Percentiles rank a stretch among this genome's conserved stretches.
These are phyloP conservation scores for Synanthedon tipuliformis DNA, from an alignment of 2,888 invertebrate genomes.

Conservation along the genomic window DNA sequence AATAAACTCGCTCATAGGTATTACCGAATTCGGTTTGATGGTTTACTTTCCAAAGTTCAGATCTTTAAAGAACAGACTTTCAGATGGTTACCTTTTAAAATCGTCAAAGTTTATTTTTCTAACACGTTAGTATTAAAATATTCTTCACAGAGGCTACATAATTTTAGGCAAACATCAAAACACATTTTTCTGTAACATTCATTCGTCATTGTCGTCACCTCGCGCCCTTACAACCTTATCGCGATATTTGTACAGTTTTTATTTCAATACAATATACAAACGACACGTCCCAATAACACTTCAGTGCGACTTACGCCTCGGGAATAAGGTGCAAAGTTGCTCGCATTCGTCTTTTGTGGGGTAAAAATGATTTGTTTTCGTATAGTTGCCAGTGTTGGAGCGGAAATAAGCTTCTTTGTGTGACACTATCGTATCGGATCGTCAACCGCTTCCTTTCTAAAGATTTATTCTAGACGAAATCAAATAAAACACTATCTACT, in stretches of 20 bases:
- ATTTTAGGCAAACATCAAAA: conserved; percentile 20
- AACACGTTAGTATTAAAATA: too few relatives aligned
- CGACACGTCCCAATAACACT: conserved; percentile 11
- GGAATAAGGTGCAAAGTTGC: conserved; percentile 15
- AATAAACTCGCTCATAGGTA: too few relatives aligned
- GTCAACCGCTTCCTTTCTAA: conserved; percentile 62
- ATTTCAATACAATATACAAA: conserved; percentile 55
- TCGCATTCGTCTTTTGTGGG: conserved; percentile 9
- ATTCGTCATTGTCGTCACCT: conserved; percentile 51
- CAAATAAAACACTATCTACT: conserved; percentile 46
- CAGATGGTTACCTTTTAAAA: too few relatives aligned
- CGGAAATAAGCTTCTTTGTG: conserved; percentile 69
- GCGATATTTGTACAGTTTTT: conserved; percentile 65
- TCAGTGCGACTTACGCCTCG: not conserved
- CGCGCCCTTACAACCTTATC: conserved; percentile 66
- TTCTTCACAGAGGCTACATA: conserved; percentile 19
- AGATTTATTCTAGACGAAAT: conserved; percentile 59
- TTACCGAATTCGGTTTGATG: too few relatives aligned
- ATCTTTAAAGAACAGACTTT: too few relatives aligned
- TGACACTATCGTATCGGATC: conserved; percentile 59
- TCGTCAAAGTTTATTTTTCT: too few relatives aligned
- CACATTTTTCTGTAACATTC: conserved; percentile 18
- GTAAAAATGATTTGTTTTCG: conserved; percentile 33
- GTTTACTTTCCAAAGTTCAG: too few relatives aligned
- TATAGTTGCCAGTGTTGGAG: conserved; percentile 43